These are phyloP conservation scores for Leptopilina drosophilae DNA, from an alignment of 2,888 invertebrate species.

Conservation along the genomic window DNA sequence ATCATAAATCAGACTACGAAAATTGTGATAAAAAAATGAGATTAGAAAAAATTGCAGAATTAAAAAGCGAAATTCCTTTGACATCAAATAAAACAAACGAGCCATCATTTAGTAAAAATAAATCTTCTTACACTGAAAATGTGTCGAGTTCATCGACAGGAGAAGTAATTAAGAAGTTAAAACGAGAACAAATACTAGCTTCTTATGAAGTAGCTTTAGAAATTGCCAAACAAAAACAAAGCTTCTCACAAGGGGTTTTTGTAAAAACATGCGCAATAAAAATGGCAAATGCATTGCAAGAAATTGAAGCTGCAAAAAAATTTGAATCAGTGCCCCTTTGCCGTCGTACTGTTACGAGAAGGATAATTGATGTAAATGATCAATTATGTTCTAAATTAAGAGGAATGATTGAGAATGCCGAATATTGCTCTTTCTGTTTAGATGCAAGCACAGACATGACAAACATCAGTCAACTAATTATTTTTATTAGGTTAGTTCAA, in stretches of 20 bases:
- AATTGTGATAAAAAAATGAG: too few relatives aligned
- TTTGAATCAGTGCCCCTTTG: constrained; percentile 21
- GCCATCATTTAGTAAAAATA: too few relatives aligned
- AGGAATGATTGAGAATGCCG: constrained; percentile 4
- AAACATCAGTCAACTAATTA: constrained; percentile 46
- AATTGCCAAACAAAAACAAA: constrained; percentile 21
- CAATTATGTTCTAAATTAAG: constrained; percentile 36
- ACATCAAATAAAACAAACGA: too few relatives aligned
- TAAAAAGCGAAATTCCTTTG: too few relatives aligned
- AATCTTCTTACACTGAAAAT: too few relatives aligned
- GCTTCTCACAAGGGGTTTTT: constrained; percentile 18
- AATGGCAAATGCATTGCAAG: constrained; percentile 23
- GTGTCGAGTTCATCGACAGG: too few relatives aligned
- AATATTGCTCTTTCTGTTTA: constrained; percentile 41
- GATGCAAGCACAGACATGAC: constrained; percentile 45
- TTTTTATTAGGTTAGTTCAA: constrained; percentile 46
- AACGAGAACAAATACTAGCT: neutral
- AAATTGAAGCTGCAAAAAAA: neutral
- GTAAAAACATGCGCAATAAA: constrained; percentile 22
- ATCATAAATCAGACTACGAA: too few relatives aligned
- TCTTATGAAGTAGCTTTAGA: constrained; percentile 18
- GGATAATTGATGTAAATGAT: constrained; percentile 39
- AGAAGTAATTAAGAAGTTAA: too few relatives aligned
- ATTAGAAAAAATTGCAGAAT: too few relatives aligned
- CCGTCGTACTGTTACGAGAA: constrained; percentile 31